phyloP scores from a whole-genome alignment of 2,888 invertebrate species.

The Patella pellucida region DNA sequence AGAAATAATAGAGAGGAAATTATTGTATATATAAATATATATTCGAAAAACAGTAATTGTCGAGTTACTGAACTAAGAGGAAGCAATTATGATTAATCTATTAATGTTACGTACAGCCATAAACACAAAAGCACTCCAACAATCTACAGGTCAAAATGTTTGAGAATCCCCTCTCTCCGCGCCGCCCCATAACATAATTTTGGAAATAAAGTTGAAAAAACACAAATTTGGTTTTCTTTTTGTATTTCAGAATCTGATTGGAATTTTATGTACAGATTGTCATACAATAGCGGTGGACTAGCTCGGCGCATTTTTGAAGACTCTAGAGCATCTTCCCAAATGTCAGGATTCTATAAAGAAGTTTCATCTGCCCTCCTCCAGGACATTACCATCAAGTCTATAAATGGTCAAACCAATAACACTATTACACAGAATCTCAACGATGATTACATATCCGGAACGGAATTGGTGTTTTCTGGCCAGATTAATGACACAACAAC shows the following conservation, averaged over 20 bases:
- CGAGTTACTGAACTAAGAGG: no score
- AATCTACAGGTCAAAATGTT: no score
- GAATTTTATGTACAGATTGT: conserved; percentile 46
- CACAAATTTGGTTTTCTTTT: no score
- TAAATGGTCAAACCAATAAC: conserved; percentile 26
- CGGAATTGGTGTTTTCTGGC: conserved; percentile 55
- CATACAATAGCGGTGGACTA: conserved; percentile 79
- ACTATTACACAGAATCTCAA: conserved; percentile 34
- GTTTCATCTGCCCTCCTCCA: conserved; percentile 80
- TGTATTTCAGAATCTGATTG: conserved; percentile 42
- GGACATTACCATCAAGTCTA: conserved; percentile 73
- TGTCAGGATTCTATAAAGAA: conserved; percentile 77
- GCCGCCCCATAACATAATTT: no score
- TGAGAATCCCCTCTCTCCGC: no score
- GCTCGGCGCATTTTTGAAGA: conserved; percentile 82
- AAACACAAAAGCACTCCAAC: no score
- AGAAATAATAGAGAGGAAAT: no score
- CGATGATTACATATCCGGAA: conserved; percentile 45
- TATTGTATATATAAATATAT: no score
- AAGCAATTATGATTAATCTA: no score
- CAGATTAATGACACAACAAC: conserved; percentile 30
- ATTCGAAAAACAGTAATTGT: no score
- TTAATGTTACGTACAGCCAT: no score
- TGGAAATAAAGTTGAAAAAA: no score
- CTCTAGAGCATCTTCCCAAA: conserved; percentile 79